phyloP scores from a whole-genome alignment of 2,888 invertebrate species.

The Antheraea yamamai region DNA sequence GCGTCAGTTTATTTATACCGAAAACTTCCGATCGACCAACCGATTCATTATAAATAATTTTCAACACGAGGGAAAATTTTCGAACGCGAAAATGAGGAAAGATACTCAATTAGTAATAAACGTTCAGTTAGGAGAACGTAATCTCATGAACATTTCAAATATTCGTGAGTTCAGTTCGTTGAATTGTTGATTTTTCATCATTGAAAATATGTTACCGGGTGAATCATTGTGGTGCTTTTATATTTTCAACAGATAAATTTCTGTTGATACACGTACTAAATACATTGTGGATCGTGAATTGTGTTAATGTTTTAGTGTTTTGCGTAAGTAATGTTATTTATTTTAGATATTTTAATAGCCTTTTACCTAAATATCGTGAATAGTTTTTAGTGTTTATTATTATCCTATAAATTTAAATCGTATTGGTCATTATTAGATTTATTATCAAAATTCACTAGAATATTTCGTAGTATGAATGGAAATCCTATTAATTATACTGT shows the following conservation, averaged over 20 bases:
- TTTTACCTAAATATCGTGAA: not conserved
- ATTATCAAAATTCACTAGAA: not conserved
- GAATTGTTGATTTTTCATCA: constrained; percentile 6
- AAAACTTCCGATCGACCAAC: constrained; percentile 50
- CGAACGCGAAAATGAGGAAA: constrained; percentile 9
- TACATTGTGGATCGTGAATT: not conserved
- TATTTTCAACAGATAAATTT: constrained; percentile 2
- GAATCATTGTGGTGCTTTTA: constrained; percentile 6
- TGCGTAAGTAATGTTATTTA: not conserved
- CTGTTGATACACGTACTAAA: not conserved
- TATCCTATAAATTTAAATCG: no score
- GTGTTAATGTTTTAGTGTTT: not conserved
- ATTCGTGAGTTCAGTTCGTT: not conserved
- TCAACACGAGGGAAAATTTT: constrained; percentile 11
- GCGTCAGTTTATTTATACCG: constrained; percentile 52
- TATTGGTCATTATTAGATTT: not conserved
- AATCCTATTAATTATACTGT: no score
- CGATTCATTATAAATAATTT: constrained; percentile 47
- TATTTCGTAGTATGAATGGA: not conserved
- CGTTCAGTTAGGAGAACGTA: not conserved
- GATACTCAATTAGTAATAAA: not conserved
- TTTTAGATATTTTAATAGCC: not conserved
- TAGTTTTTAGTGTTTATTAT: not conserved
- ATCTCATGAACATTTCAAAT: not conserved
- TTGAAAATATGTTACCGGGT: constrained; percentile 2